These are phyloP conservation scores for Antedon mediterranea DNA, from an alignment of 53 echinoderm and acorn worm species.

Conservation along the genomic window DNA sequence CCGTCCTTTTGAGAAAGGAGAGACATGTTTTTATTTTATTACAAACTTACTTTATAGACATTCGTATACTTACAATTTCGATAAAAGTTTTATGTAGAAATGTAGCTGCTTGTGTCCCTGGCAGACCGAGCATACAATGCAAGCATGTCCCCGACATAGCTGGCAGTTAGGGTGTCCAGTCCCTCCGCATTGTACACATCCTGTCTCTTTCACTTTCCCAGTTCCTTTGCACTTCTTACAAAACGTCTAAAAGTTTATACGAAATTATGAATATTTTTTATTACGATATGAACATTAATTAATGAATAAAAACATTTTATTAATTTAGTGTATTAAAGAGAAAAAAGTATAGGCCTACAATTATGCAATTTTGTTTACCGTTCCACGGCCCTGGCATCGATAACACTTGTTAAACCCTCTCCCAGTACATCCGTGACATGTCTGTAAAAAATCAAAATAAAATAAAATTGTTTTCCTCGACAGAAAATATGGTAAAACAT, in stretches of 20 bases:
- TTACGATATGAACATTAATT: too few species aligned
- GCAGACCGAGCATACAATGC: slow-evolving; percentile 30
- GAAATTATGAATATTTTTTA: too few species aligned
- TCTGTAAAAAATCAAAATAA: slow-evolving; percentile 11
- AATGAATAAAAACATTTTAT: too few species aligned
- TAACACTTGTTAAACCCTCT: slow-evolving; percentile 33
- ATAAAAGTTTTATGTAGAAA: slow-evolving; percentile 35
- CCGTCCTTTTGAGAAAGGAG: not conserved
- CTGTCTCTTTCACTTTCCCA: not conserved
- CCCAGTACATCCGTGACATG: slow-evolving; percentile 29
- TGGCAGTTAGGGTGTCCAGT: slow-evolving; percentile 10
- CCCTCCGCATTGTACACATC: not conserved
- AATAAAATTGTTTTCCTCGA: too few species aligned
- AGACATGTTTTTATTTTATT: not conserved
- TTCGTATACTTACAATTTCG: slow-evolving; percentile 31
- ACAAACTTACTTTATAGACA: not conserved
- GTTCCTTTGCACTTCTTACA: not conserved
- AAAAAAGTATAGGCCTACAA: too few species aligned
- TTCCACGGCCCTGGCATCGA: slow-evolving; percentile 30
- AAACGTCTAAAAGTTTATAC: not conserved
- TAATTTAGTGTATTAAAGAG: too few species aligned
- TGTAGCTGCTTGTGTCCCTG: slow-evolving; percentile 25
- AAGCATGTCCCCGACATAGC: slow-evolving; percentile 34
- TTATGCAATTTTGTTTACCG: too few species aligned
- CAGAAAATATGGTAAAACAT: too few species aligned